Conservation (phyloP, 2,888 invertebrate species). For the Oasisia sp. region DNA sequence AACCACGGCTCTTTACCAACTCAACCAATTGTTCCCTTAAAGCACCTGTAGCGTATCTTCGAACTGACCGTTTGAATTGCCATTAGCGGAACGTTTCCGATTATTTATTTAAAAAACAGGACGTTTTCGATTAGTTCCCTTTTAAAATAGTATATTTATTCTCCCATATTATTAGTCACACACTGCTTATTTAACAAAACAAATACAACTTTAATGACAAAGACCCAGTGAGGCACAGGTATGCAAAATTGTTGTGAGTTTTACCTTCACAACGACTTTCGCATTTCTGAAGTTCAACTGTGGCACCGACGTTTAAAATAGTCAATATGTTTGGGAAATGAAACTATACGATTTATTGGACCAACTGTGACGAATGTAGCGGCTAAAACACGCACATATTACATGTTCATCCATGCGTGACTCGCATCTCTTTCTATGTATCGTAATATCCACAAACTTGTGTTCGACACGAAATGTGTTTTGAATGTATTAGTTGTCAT, state of each 20-base stretch:
- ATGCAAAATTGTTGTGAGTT: background rate
- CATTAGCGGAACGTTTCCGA: background rate
- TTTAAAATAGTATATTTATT: background rate
- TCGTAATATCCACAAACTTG: background rate
- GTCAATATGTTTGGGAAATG: background rate
- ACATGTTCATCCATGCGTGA: background rate
- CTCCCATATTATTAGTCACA: background rate
- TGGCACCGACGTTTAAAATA: background rate
- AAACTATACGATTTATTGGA: background rate
- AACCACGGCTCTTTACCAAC: background rate
- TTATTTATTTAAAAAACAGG: background rate
- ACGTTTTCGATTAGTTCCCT: background rate
- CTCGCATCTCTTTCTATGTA: background rate
- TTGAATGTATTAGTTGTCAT: background rate
- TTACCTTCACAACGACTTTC: background rate
- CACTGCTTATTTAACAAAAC: background rate
- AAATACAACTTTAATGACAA: background rate
- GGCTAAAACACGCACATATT: background rate
- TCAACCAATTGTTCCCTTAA: background rate
- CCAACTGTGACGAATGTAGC: background rate
- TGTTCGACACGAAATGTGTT: background rate
- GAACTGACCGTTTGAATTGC: background rate
- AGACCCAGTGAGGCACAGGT: background rate
- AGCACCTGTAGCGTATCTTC: background rate
- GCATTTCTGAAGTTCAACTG: background rate